Conservation (phyloP, 2,113 vertebrate species). For the Oncorhynchus keta region DNA sequence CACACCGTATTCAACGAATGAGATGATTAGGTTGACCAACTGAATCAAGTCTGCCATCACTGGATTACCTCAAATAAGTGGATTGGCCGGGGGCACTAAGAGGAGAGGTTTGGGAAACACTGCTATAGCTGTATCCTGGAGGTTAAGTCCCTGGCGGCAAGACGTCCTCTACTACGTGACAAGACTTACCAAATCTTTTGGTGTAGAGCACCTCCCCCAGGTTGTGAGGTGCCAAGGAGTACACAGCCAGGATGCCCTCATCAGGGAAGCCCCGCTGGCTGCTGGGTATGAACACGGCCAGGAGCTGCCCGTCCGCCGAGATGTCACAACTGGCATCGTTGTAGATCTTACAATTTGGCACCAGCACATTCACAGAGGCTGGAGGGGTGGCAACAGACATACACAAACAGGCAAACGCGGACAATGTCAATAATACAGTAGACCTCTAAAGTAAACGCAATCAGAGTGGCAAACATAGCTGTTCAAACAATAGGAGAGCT, state of each 20-base stretch:
- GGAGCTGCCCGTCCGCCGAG: constrained; percentile 93
- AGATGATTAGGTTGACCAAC: no score
- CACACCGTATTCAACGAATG: no score
- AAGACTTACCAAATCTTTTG: constrained; percentile 89
- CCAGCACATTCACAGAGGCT: constrained; percentile 96
- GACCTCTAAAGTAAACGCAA: background rate
- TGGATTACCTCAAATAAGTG: no score
- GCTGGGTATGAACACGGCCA: constrained; percentile 97
- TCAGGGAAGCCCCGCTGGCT: constrained; percentile 96
- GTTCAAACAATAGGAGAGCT: background rate
- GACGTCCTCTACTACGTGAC: background rate
- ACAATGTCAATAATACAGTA: background rate
- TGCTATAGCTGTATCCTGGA: no score
- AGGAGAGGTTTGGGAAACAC: no score
- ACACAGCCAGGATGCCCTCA: constrained; percentile 95
- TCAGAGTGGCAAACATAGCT: background rate
- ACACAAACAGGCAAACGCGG: background rate
- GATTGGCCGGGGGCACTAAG: no score
- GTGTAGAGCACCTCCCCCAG: constrained; percentile 99
- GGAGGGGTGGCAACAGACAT: background rate
- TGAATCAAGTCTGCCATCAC: no score
- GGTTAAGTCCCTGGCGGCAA: background rate
- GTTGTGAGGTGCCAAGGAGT: constrained; percentile 97
- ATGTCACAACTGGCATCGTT: constrained; percentile 98
- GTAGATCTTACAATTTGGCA: constrained; percentile 99